phyloP scores from a whole-genome alignment of 92 coral and sea anemone species.

The Anthopleura xanthogrammica region DNA sequence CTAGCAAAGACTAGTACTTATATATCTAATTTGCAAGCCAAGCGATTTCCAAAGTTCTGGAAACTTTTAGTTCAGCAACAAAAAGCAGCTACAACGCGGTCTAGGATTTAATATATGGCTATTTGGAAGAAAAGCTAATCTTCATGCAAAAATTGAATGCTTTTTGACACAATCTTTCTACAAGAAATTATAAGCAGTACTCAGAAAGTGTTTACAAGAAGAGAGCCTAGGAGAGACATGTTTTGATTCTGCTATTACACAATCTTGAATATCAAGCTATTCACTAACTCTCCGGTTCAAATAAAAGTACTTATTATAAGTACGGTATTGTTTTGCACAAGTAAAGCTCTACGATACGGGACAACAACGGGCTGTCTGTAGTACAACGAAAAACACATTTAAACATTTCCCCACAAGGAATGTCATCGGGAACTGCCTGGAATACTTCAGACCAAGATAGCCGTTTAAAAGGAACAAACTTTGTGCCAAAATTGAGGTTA shows the following conservation, averaged over 20 bases:
- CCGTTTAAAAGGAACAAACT: background rate
- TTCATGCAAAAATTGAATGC: too few species aligned
- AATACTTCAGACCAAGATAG: background rate
- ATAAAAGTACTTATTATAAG: background rate
- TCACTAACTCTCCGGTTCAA: background rate
- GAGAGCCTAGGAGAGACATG: background rate
- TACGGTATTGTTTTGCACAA: background rate
- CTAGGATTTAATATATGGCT: background rate
- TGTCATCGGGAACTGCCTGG: conserved; percentile 11
- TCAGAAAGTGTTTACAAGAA: background rate
- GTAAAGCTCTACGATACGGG: background rate
- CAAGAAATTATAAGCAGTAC: background rate
- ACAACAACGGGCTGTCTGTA: background rate
- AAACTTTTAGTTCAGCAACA: background rate
- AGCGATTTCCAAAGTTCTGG: background rate
- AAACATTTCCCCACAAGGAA: background rate
- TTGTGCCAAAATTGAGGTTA: background rate
- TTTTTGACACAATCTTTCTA: background rate
- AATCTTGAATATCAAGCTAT: background rate
- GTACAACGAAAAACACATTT: background rate
- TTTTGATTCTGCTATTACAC: background rate
- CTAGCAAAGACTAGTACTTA: too few species aligned
- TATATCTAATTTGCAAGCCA: background rate
- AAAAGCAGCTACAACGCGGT: background rate
- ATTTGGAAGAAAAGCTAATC: too few species aligned